phyloP scores from a whole-genome alignment of 1,140 invertebrate species.

The Ceratina japonica region DNA sequence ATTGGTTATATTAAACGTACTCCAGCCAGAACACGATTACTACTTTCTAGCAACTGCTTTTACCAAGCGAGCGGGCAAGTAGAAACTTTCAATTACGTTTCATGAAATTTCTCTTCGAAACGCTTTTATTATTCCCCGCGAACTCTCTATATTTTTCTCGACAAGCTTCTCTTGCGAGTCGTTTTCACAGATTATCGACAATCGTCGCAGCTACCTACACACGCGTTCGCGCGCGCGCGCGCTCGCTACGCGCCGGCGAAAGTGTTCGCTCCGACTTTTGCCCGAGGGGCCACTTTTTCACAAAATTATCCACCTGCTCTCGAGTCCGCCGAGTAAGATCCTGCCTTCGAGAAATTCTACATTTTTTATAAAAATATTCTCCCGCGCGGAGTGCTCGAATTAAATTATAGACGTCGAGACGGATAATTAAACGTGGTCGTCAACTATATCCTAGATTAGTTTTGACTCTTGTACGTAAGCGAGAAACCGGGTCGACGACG shows the following conservation, averaged over 20 bases:
- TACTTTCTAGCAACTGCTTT: constrained; percentile 7
- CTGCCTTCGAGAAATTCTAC: no score
- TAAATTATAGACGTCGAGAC: no score
- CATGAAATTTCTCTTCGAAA: constrained; percentile 28
- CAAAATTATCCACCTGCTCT: neutral
- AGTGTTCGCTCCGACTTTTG: neutral
- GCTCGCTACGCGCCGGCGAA: neutral
- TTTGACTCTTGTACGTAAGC: neutral
- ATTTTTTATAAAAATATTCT: no score
- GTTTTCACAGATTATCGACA: constrained; percentile 13
- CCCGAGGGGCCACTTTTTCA: constrained; percentile 10
- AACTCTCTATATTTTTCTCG: constrained; percentile 22
- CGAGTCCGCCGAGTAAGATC: no score
- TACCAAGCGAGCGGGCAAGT: neutral
- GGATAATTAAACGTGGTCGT: constrained; percentile 1
- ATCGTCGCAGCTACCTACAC: no score
- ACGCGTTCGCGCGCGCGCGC: no score
- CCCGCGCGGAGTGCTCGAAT: no score
- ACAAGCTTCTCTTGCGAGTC: neutral
- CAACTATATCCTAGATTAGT: neutral
- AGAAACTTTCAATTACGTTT: constrained; percentile 24
- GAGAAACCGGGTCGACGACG: neutral
- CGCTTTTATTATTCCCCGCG: constrained; percentile 21
- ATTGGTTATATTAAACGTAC: constrained; percentile 1
- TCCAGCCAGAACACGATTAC: neutral